Base-by-base conservation (phyloP, 2,888 invertebrate genomes). In the Tetanocera ferruginea region DNA sequence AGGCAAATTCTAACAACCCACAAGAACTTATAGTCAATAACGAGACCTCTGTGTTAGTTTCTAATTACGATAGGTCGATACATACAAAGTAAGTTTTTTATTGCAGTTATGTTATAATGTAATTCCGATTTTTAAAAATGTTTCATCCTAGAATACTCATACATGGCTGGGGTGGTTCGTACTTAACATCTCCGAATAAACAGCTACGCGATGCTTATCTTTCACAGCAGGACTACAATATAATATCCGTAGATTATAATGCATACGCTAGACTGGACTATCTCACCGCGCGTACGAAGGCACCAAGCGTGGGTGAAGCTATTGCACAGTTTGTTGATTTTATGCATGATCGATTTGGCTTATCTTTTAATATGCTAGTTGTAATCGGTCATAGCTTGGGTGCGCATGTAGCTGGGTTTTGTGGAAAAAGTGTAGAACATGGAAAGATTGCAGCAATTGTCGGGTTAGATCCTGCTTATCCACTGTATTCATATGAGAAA, bases 181-280 rank as follows among this genome's bases (percentile, higher is more conserved):
- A 91, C 60, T 88, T 88, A 80, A 89, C 91, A 37, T 49, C 76
- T 17, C 79, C 84, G 2, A 85, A 85, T 77, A 60, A 28, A 3
- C 37, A 76, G n/a, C 69, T 87, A 17, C 79, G 83, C 8, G 64
- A 78, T 14, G 92, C 92, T 0, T 92, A 92, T 79, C 86, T 92
- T 14, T 90, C 90, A 74, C 89, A 91, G 6, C 91, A 91, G 51
- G 90, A 91, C 78, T 86, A 91, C 75, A 93, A 93, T 81, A 91
- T 93, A 43, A 91, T 93, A 64, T 91, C 91, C 0, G 91, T 92
- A 3, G 92, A 93, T 84, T 93, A 92, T 92, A 90, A 90, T 6
- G 88, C 87, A 2, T 91, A 91, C 3, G 91, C 92, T 0, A 62
- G 72, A 79, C 89, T 91, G 1, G 91, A 91, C 83, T 92, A 92